Evolutionary conservation across 2,888 invertebrate genomes (phyloP), one percentile per base, ranked within the genome.

Genomic region (Pseudococcus longispinus): DNA sequence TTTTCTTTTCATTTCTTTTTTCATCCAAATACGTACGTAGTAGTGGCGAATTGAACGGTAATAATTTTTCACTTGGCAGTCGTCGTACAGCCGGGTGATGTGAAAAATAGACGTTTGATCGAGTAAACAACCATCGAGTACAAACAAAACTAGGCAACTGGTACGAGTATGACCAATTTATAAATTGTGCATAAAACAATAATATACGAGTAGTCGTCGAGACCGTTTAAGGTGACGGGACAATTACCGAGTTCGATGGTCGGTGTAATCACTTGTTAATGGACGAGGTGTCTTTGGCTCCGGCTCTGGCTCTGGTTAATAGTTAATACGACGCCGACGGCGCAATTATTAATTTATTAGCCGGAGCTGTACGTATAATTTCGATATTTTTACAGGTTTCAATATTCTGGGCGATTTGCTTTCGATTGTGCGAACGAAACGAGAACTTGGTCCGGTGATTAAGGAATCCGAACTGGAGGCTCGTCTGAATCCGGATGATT

Each of bases 391-490:
- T n/a, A n/a, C 87, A 88, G 88, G 88, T 70, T 88, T 89, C 86
- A 88, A 88, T 70, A 46, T 89, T 77, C 70, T 89, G 44, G 89
- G 89, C 29, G 89, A 89, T 85, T 86, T 89, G 29, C 42, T 89
- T 9, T 89, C 89, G 18, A 88, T 90, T 3, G 89, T 89, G 9
- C 84, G 89, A 29, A 89, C 89, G n/a, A 88, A 87, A 82, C 84
- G 88, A 9, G 88, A 88, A 77, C 46, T 87, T 83, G 85, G 87
- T 42, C 89, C 89, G 0, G 88, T 88, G 9, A 87, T 89, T 74
- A 88, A 88, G 23, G 89, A 89, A 86, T 88, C 88, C 11, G 89
- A 88, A 9, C 85, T 88, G 80, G 87, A 89, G 88, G 89, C 88
- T 23, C 85, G 88, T 23, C 88, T 88, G 6, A 88, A 88, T 65